These are phyloP conservation scores for Spicauda simplicius DNA, from an alignment of 2,888 invertebrate genomes.

Conservation along the genomic window DNA sequence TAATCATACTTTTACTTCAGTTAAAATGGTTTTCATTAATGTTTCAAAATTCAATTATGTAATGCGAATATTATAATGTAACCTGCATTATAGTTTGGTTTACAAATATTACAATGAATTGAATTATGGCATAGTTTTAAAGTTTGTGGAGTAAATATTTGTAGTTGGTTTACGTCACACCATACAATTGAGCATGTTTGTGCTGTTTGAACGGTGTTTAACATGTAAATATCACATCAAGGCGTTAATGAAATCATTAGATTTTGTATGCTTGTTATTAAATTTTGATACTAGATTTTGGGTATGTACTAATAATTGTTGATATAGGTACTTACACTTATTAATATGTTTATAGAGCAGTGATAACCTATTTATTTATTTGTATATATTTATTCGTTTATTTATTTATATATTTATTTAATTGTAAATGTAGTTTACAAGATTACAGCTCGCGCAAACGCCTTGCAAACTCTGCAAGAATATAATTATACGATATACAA, in stretches of 20 bases:
- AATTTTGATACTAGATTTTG: neutral
- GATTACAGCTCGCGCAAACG: too few relatives aligned
- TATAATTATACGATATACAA: too few relatives aligned
- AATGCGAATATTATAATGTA: neutral
- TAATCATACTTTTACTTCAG: too few relatives aligned
- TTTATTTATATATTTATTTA: too few relatives aligned
- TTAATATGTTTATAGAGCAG: too few relatives aligned
- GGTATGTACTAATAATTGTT: neutral
- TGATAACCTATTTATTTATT: too few relatives aligned
- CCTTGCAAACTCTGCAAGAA: too few relatives aligned
- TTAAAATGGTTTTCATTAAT: too few relatives aligned
- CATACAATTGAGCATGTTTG: constrained; percentile 6
- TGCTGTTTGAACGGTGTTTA: constrained; percentile 12
- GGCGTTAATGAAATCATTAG: constrained; percentile 1
- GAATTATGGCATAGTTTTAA: neutral
- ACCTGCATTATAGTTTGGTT: neutral
- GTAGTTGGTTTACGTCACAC: constrained; percentile 7
- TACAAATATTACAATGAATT: neutral
- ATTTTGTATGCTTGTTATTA: constrained; percentile 25
- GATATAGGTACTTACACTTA: too few relatives aligned
- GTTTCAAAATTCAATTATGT: neutral
- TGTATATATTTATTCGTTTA: too few relatives aligned
- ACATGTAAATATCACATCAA: constrained; percentile 19
- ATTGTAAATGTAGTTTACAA: too few relatives aligned
- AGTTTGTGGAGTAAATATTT: constrained; percentile 9